phyloP scores from a whole-genome alignment of 2,888 invertebrate genomes.

The Sylvicola cinctus region DNA sequence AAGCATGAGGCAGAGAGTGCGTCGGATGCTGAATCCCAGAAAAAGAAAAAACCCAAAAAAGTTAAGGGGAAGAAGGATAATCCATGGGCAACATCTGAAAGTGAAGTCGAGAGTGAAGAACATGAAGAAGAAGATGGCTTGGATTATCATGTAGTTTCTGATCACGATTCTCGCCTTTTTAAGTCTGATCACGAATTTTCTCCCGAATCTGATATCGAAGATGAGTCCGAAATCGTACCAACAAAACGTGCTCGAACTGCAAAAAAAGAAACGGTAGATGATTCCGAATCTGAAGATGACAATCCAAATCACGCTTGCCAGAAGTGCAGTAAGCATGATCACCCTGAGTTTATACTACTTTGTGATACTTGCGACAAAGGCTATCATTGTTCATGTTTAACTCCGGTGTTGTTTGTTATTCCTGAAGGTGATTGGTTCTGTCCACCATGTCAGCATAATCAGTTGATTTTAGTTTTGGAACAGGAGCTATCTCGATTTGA shows the following conservation, averaged over 20 bases:
- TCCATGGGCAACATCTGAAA: conserved; percentile 9
- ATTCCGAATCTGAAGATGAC: conserved; percentile 7
- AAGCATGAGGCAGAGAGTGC: conserved; percentile 18
- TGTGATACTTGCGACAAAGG: conserved; percentile 92
- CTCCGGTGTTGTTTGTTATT: conserved; percentile 78
- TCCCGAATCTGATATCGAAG: conserved; percentile 68
- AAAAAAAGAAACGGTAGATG: conserved; percentile 43
- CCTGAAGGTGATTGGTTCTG: conserved; percentile 98
- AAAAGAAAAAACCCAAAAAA: background rate
- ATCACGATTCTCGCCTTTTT: conserved; percentile 31
- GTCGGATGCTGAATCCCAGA: conserved; percentile 11
- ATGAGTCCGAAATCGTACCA: conserved; percentile 40
- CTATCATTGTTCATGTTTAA: conserved; percentile 92
- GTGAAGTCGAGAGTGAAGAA: conserved; percentile 24
- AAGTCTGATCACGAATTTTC: conserved; percentile 87
- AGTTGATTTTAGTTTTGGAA: conserved; percentile 48
- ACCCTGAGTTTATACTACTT: conserved; percentile 91
- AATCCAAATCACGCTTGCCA: conserved; percentile 49
- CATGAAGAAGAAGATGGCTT: conserved; percentile 27
- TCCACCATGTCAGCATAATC: conserved; percentile 88
- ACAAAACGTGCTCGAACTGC: conserved; percentile 67
- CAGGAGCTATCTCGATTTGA: conserved; percentile 58
- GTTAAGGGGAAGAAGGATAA: conserved; percentile 3
- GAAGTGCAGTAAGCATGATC: conserved; percentile 76
- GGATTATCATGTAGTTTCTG: conserved; percentile 27